Percentiles rank a stretch among this genome's conserved stretches.
phyloP scores from a whole-genome alignment of 2,888 invertebrate genomes.

The Metalampra italica region DNA sequence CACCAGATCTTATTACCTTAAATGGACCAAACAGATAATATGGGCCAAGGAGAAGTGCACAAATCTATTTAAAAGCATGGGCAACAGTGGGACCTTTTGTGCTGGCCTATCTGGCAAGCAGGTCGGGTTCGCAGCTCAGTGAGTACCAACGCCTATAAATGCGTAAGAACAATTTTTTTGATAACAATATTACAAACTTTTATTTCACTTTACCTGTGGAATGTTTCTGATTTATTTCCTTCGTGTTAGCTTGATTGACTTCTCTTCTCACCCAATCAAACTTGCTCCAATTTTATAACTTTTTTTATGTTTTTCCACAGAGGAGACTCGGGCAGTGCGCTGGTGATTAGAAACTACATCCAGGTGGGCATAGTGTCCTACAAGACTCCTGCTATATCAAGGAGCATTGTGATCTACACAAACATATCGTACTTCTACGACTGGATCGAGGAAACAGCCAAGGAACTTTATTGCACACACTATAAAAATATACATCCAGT shows the following conservation, averaged over 20 bases:
- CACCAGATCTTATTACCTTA: too few species aligned
- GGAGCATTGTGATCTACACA: conserved; percentile 10
- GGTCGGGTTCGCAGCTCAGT: conserved; percentile 21
- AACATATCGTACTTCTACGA: conserved; percentile 8
- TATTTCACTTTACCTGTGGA: too few species aligned
- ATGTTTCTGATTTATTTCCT: too few species aligned
- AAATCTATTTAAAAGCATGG: too few species aligned
- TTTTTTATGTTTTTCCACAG: conserved; percentile 28
- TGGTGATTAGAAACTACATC: conserved; percentile 27
- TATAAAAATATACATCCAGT: background rate
- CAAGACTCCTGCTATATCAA: background rate
- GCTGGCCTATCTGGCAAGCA: conserved; percentile 1
- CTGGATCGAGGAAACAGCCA: conserved; percentile 7
- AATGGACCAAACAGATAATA: too few species aligned
- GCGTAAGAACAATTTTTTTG: too few species aligned
- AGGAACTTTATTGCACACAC: conserved; percentile 10
- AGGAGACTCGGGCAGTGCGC: conserved; percentile 41
- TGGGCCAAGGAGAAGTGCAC: too few species aligned
- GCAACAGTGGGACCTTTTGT: too few species aligned
- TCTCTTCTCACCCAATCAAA: too few species aligned
- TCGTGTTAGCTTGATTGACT: too few species aligned
- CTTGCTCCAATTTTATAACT: too few species aligned
- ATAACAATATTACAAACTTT: too few species aligned
- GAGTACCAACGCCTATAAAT: conserved; percentile 11
- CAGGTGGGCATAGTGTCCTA: conserved; percentile 18